Percentiles rank a stretch among this genome's conserved stretches.
phyloP scores from a whole-genome alignment of 2,113 vertebrate species.

The Myanophis thanlyinensis region DNA sequence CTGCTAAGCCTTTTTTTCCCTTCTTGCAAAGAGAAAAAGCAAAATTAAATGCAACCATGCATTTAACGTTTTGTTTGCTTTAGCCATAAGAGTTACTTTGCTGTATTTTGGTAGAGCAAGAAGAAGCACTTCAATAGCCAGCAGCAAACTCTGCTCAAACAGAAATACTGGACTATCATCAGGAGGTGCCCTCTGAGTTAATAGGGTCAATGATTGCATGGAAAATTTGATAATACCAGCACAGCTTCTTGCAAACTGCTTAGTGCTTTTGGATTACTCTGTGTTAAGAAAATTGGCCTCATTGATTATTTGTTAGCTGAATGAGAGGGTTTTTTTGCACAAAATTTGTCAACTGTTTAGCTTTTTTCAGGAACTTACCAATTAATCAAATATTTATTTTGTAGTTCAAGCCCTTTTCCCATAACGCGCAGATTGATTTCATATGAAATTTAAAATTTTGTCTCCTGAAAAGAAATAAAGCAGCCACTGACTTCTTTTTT shows the following conservation, averaged over 20 bases:
- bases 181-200: conserved; percentile 15
- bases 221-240: conserved; percentile 7
- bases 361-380: neutral
- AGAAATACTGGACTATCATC: neutral
- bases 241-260: conserved; percentile 10
- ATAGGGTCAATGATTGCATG: neutral
- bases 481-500: neutral
- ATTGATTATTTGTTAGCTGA: conserved; percentile 13
- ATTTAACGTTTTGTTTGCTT: neutral
- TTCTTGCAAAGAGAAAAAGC: neutral
- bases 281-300: neutral
- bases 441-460: neutral
- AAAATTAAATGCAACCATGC: neutral
- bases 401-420: neutral
- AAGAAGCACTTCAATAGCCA: neutral
- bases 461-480: neutral
- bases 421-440: neutral
- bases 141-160: neutral
- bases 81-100: neutral
- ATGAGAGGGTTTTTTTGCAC: conserved; percentile 8
- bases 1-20: neutral
- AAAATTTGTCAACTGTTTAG: neutral
- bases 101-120: neutral
- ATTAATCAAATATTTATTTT: conserved; percentile 1
- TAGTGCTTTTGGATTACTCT: neutral